Evolutionary conservation across 2,888 invertebrate genomes (phyloP).

Genomic region (Stegana nigrithorax): DNA sequence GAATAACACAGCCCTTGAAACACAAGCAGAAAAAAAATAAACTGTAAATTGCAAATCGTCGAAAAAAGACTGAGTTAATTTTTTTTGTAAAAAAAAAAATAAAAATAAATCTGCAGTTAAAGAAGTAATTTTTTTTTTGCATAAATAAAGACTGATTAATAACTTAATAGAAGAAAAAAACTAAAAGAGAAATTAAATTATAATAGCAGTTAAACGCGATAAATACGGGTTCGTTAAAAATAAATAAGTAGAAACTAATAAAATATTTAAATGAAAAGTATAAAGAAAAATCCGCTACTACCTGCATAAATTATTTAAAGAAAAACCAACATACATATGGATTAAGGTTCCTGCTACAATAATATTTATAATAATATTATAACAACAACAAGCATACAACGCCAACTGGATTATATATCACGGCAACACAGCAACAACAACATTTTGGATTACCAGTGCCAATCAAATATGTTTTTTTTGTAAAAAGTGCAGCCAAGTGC

Average conservation of each 20-base stretch:
- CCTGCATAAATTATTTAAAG: constrained; percentile 8
- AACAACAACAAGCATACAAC: constrained; percentile 24
- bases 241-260: constrained; percentile 4
- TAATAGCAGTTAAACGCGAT: constrained; percentile 31
- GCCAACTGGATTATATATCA: constrained; percentile 54
- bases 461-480: too few species aligned
- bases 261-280: too few species aligned
- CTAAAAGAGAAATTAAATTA: constrained; percentile 4
- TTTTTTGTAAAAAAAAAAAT: constrained; percentile 13
- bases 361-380: too few species aligned
- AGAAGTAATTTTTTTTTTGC: constrained; percentile 30
- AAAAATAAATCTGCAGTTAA: constrained; percentile 39
- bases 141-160: constrained; percentile 56
- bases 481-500: constrained; percentile 26
- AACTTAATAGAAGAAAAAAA: constrained; percentile 17
- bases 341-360: constrained; percentile 67
- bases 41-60: constrained; percentile 32
- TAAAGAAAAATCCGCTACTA: constrained; percentile 9
- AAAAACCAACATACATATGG: constrained; percentile 42
- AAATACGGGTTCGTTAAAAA: constrained; percentile 28
- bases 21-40: constrained; percentile 27
- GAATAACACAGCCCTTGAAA: constrained; percentile 20
- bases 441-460: constrained; percentile 67
- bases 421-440: too few species aligned
- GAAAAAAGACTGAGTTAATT: constrained; percentile 45